Base-by-base conservation (phyloP, 2,888 invertebrate genomes). In the Amphipyra tragopoginis region DNA sequence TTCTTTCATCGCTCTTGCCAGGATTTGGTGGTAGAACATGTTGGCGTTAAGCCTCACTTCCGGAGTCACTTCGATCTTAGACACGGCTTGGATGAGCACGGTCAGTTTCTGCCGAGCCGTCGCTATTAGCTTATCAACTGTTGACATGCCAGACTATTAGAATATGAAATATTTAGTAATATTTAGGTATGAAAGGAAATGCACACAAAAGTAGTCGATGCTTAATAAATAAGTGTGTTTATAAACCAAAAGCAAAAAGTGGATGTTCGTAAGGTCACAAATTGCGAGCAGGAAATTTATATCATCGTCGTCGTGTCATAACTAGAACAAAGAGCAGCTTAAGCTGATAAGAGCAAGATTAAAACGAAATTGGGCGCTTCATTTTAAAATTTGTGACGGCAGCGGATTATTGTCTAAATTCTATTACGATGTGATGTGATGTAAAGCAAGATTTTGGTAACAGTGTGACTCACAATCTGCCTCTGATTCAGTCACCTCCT, bases 1-100 rank as follows among this genome's bases (percentile, higher is more conserved):
- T 47, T 94, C 94, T 36, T 83, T 80, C 93, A 94, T 92, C 38
- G 87, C 81, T 29, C 91, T 79, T 11, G 91, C 90, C 7, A 94
- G 79, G 38, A 94, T 91, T 65, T 89, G 89, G 80, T 94, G 94
- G 72, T 93, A 94, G 84, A 94, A 94, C 1, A 83, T 59, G 45
- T 90, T 87, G 0, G 94, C 93, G 10, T 81, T 74, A 0, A 54
- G 36, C 38, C 82, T 86, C n/a, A 91, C 77, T 51, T 90, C 89
- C 0, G 81, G 78, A 0, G 90, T 90, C 10, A 93, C 85, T 1
- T 93, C 93, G 88, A 94, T 92, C 77, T 89, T 92, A 1, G 92
- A 82, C 3, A 92, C 84, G 0, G 93, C 93, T 57, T 86, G 86
- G 5, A 93, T 88, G 36, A 94, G 82, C 47, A 92, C 83, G 15